Percentiles rank a stretch among this genome's conserved stretches.
phyloP scores from a whole-genome alignment of 2,888 invertebrate species.

The Geophilus truncorum region DNA sequence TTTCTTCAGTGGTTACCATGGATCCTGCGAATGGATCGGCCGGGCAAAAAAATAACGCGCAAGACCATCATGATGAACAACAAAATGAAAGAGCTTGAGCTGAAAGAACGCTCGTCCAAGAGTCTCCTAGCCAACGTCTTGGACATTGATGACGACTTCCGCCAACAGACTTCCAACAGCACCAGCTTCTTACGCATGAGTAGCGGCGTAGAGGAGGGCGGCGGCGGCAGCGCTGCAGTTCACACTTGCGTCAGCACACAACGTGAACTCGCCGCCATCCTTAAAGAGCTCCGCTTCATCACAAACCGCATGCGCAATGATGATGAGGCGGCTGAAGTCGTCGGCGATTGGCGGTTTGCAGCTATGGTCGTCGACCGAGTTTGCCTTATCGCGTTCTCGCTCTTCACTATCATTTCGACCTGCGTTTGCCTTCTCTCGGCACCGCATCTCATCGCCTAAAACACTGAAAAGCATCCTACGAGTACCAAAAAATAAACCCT shows the following conservation, averaged over 20 bases:
- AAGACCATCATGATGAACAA: conserved; percentile 85
- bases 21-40: conserved; percentile 91
- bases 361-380: conserved; percentile 99
- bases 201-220: conserved; percentile 55
- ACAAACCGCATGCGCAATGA: conserved; percentile 91
- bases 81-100: conserved; percentile 76
- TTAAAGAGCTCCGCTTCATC: conserved; percentile 89
- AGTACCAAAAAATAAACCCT: not conserved
- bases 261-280: conserved; percentile 80
- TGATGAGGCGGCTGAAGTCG: conserved; percentile 87
- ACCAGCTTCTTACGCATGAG: conserved; percentile 49
- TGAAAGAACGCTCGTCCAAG: conserved; percentile 89
- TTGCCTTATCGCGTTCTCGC: conserved; percentile 98
- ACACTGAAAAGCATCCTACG: no score
- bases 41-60: conserved; percentile 87
- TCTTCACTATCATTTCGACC: conserved; percentile 95
- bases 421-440: conserved; percentile 94
- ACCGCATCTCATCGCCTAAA: conserved; percentile 60
- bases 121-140: conserved; percentile 93
- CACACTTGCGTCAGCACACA: conserved; percentile 40
- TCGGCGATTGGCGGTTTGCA: conserved; percentile 99
- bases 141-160: conserved; percentile 95
- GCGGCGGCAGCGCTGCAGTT: conserved; percentile 37
- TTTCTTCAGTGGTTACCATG: conserved; percentile 97
- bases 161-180: conserved; percentile 56